Conservation (phyloP, 1,140 invertebrate genomes). For the Drosophila miranda region DNA sequence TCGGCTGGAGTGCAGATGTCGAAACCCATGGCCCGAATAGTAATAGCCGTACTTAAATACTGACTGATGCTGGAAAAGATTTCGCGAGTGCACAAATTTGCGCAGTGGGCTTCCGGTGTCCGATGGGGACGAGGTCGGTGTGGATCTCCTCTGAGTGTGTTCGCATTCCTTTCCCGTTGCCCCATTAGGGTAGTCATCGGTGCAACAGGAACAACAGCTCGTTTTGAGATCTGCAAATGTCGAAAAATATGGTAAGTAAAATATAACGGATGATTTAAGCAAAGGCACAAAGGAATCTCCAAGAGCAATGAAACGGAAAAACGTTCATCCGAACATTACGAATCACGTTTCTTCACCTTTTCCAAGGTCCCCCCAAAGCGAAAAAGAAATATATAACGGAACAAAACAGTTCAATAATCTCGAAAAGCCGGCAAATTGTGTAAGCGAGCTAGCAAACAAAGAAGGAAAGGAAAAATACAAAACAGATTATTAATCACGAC, state of each 20-base stretch:
- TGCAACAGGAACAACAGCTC: conserved; percentile 31
- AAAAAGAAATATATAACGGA: conserved; percentile 8
- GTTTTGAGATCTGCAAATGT: conserved; percentile 52
- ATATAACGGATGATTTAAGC: not conserved
- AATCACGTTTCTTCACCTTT: conserved; percentile 25
- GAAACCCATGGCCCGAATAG: conserved; percentile 42
- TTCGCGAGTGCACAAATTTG: no score
- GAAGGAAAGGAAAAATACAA: conserved; percentile 16
- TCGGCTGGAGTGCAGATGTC: conserved; percentile 50
- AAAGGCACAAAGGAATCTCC: not conserved
- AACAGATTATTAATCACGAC: conserved; percentile 30
- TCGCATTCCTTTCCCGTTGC: not conserved
- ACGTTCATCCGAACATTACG: not conserved
- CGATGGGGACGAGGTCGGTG: not conserved
- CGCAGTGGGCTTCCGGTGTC: no score
- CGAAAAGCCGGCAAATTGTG: conserved; percentile 33
- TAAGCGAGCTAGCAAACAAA: conserved; percentile 9
- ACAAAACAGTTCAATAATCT: conserved; percentile 31
- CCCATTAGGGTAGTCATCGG: conserved; percentile 20
- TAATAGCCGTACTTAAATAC: conserved; percentile 25
- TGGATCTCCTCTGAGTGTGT: conserved; percentile 17
- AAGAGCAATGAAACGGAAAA: not conserved
- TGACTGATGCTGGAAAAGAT: conserved; percentile 21
- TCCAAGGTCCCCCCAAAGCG: not conserved
- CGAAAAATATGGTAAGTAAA: not conserved